phyloP scores from a whole-genome alignment of 2,797 vertebrate species.

The Loriculus beryllinus region DNA sequence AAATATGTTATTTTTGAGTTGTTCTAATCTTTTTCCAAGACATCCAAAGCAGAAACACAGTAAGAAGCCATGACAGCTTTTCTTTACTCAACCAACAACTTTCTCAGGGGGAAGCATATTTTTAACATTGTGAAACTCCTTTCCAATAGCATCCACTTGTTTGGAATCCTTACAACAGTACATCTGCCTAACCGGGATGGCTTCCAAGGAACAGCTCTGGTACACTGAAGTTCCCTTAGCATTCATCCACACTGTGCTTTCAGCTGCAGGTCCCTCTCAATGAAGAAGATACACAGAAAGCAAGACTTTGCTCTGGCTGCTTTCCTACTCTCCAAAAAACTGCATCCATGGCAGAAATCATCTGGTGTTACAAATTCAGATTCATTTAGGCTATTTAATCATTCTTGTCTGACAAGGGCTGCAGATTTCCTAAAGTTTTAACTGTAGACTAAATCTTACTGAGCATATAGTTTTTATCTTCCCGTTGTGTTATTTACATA shows the following conservation, averaged over 20 bases:
- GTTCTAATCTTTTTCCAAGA: constrained; percentile 31
- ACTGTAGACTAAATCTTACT: not conserved
- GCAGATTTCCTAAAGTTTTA: not conserved
- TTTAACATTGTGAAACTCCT: constrained; percentile 35
- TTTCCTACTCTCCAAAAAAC: not conserved
- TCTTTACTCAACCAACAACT: constrained; percentile 51
- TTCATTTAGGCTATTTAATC: not conserved
- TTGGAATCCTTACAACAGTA: constrained; percentile 34
- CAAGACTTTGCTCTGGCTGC: not conserved
- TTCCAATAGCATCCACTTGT: constrained; percentile 38
- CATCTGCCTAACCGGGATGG: constrained; percentile 11
- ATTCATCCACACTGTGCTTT: not conserved
- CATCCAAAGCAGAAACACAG: constrained; percentile 24
- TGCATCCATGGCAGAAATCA: not conserved
- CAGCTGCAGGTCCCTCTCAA: not conserved
- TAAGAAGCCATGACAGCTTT: constrained; percentile 34
- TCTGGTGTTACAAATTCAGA: not conserved
- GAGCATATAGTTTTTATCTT: not conserved
- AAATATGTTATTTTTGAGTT: constrained; percentile 23
- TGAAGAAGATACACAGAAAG: not conserved
- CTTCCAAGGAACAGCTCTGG: constrained; percentile 37
- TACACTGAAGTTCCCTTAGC: not conserved
- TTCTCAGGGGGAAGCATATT: constrained; percentile 38
- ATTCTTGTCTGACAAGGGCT: not conserved
- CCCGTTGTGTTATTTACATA: not conserved